Evolutionary conservation across 2,113 vertebrate genomes (phyloP).

Genomic region (Tricholaema leucomelas): DNA sequence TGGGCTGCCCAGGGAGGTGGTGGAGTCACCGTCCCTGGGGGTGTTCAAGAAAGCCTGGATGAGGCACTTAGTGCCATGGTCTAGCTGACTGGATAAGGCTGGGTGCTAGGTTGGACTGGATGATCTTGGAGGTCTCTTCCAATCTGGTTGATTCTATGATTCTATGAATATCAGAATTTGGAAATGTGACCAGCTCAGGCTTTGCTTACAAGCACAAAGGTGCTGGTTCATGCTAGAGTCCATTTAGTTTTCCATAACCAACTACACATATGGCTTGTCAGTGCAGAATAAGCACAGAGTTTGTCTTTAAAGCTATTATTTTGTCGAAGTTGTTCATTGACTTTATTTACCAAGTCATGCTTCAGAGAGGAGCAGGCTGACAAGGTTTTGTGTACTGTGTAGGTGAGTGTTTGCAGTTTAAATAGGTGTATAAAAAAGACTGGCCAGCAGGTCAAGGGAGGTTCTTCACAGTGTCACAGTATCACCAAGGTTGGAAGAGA

Average conservation of each 20-base stretch:
- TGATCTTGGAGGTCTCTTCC: too few species aligned
- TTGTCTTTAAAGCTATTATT: background rate
- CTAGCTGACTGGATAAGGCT: too few species aligned
- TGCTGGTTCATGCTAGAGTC: accelerated
- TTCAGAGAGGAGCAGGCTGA: background rate
- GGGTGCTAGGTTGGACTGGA: too few species aligned
- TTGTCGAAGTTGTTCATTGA: background rate
- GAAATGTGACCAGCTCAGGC: background rate
- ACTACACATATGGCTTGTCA: background rate
- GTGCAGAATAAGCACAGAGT: background rate
- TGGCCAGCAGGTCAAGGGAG: too few species aligned
- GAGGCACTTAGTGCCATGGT: too few species aligned
- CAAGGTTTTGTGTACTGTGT: background rate
- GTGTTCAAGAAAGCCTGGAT: too few species aligned
- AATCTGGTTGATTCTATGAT: too few species aligned
- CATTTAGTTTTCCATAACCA: accelerated
- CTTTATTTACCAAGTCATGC: background rate
- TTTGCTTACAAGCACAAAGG: background rate
- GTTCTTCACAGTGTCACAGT: too few species aligned
- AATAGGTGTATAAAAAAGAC: too few species aligned
- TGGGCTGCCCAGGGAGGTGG: too few species aligned
- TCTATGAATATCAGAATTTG: background rate
- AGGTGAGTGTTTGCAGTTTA: background rate
- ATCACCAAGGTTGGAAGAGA: too few species aligned
- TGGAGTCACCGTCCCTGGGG: too few species aligned